phyloP scores from a whole-genome alignment of 2,888 invertebrate genomes.

The Philonicus albiceps region DNA sequence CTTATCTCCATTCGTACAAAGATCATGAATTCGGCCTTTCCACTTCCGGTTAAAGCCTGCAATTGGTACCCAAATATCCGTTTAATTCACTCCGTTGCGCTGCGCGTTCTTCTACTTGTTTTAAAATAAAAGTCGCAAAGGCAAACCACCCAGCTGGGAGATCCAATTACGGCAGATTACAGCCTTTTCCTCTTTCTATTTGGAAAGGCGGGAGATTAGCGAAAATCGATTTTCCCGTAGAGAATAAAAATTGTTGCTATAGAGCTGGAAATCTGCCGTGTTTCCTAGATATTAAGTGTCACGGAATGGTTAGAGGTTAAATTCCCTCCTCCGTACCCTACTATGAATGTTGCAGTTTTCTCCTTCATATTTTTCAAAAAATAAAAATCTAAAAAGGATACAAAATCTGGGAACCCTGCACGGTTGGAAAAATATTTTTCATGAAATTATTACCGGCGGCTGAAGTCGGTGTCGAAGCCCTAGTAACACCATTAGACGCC shows the following conservation, averaged over 20 bases:
- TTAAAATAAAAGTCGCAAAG: background rate
- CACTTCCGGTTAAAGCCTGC: background rate
- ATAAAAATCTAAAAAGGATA: background rate
- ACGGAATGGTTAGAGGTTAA: background rate
- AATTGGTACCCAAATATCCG: background rate
- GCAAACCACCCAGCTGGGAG: background rate
- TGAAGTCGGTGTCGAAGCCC: background rate
- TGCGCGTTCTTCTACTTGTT: background rate
- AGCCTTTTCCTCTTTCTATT: background rate
- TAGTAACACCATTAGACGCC: background rate
- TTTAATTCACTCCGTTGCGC: background rate
- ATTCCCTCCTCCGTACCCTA: background rate
- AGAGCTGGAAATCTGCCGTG: background rate
- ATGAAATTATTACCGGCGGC: background rate
- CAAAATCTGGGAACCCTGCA: background rate
- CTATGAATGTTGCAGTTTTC: background rate
- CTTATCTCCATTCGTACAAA: background rate
- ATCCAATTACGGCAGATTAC: conserved; percentile 1
- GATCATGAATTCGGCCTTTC: background rate
- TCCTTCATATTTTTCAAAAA: background rate
- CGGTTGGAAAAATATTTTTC: background rate
- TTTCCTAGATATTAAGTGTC: background rate
- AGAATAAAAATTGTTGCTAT: background rate
- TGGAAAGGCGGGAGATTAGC: background rate
- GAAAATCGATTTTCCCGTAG: conserved; percentile 19